These are phyloP conservation scores for Cylindroiulus punctatus DNA, from an alignment of 2,888 invertebrate species.

Conservation along the genomic window DNA sequence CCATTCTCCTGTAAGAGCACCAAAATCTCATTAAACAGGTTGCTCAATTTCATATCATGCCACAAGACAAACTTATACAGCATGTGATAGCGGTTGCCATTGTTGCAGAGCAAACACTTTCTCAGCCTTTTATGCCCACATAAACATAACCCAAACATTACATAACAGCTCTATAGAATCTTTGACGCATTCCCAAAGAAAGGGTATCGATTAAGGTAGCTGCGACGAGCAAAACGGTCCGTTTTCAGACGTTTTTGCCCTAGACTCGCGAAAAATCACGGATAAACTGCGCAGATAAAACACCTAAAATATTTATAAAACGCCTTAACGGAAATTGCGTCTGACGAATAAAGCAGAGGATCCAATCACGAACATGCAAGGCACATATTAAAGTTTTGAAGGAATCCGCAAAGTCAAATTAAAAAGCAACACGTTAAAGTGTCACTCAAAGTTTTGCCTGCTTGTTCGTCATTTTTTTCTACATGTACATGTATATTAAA, in stretches of 20 bases:
- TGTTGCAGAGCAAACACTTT: constrained; percentile 22
- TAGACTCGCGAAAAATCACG: constrained; percentile 6
- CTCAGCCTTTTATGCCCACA: not conserved
- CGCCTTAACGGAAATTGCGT: constrained; percentile 18
- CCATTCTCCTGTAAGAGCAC: no score
- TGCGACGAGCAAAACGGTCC: not conserved
- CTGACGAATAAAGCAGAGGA: not conserved
- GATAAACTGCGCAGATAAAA: constrained; percentile 25
- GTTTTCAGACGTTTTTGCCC: not conserved
- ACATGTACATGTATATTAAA: no score
- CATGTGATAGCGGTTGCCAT: constrained; percentile 11
- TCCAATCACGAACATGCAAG: not conserved
- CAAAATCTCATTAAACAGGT: not conserved
- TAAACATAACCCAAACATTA: constrained; percentile 21
- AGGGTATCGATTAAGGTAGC: constrained; percentile 18
- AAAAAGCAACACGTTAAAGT: no score
- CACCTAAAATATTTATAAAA: constrained; percentile 18
- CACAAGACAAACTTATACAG: not conserved
- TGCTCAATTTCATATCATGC: not conserved
- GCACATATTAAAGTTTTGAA: not conserved
- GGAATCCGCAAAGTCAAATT: not conserved
- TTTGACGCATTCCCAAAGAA: constrained; percentile 9
- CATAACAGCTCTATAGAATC: constrained; percentile 18
- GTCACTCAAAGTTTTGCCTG: no score
- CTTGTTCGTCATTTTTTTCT: no score